These are phyloP conservation scores for Pseudomugil gertrudae DNA, from an alignment of 2,797 vertebrate species.

Conservation along the genomic window DNA sequence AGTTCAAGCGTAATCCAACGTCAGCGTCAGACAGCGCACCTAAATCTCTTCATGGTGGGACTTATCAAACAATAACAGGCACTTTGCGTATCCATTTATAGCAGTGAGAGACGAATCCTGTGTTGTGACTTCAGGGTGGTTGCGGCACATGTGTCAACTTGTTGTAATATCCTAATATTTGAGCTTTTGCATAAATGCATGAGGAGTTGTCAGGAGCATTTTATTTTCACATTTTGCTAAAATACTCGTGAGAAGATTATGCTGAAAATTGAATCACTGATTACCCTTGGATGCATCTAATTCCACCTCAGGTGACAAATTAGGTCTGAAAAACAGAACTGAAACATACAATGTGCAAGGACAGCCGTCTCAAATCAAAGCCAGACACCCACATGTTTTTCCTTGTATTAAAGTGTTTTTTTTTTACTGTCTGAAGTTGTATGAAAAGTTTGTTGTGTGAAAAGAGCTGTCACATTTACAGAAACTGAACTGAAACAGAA, in stretches of 20 bases:
- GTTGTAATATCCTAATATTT: constrained; percentile 76
- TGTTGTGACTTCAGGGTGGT: constrained; percentile 71
- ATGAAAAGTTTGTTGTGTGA: constrained; percentile 29
- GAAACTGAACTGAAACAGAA: constrained; percentile 11
- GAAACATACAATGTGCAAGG: constrained; percentile 46
- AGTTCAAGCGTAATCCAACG: constrained; percentile 75
- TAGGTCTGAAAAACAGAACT: constrained; percentile 55
- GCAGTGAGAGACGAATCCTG: constrained; percentile 72
- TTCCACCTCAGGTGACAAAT: constrained; percentile 75
- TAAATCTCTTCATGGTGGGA: constrained; percentile 80
- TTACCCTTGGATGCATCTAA: constrained; percentile 71
- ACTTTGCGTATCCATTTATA: constrained; percentile 75
- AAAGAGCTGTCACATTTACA: constrained; percentile 27
- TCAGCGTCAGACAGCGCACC: constrained; percentile 72
- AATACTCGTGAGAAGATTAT: constrained; percentile 67
- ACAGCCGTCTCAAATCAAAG: constrained; percentile 69
- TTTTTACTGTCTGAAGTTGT: constrained; percentile 50
- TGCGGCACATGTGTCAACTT: constrained; percentile 71
- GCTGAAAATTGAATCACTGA: constrained; percentile 69
- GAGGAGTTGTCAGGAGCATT: constrained; percentile 64
- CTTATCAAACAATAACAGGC: constrained; percentile 81
- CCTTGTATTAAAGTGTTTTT: constrained; percentile 22
- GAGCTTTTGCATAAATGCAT: constrained; percentile 78
- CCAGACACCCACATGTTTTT: constrained; percentile 44
- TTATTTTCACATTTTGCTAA: constrained; percentile 68